Base-by-base conservation (phyloP, 2,797 vertebrate genomes). In the Poeciliopsis infans region DNA sequence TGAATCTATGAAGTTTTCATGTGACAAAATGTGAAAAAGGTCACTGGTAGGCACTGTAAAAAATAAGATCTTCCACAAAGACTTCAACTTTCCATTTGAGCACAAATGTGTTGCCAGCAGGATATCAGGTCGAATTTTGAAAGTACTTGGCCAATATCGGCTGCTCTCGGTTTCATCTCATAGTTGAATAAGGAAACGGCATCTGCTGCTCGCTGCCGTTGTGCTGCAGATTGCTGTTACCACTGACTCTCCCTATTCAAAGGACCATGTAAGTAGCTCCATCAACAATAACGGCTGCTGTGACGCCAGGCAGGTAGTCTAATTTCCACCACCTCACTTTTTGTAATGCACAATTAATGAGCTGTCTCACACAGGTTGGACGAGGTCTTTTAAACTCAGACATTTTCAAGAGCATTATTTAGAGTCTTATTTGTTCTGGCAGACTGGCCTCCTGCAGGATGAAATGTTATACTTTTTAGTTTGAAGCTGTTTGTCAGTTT, bases 341-440 rank as follows among this genome's bases (percentile, higher is more conserved):
- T 90, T 84, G 86, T 90, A 89, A 91, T 92, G 83, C 80, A 91
- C 88, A 93, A 90, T 92, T 95, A 93, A 92, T 92, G 86, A 93
- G 87, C 83, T 83, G 78, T 90, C 85, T 80, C 81, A 83, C 83
- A 82, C 75, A 46, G 59, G 77, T 83, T 85, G 79, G 84, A 84
- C 76, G 74, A 83, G 55, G 64, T 74, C 83, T 86, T 89, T 86
- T 83, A 83, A 91, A 88, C 79, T 80, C 77, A 53, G 75, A 46
- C 81, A 74, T 70, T 77, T 88, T 87, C 66, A 87, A 86, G 47
- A 87, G 74, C 55, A 79, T 73, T 73, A 79, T 74, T 84, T 76
- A 73, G 75, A 83, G 81, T 87, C 39, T 79, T 66, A 72, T 92
- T 88, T 88, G 83, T 88, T 53, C 78, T 78, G 82, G 83, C 75